Evolutionary conservation across 2,888 invertebrate species (phyloP), one percentile per base, ranked within the genome.

Genomic region (Diaphora mendica): DNA sequence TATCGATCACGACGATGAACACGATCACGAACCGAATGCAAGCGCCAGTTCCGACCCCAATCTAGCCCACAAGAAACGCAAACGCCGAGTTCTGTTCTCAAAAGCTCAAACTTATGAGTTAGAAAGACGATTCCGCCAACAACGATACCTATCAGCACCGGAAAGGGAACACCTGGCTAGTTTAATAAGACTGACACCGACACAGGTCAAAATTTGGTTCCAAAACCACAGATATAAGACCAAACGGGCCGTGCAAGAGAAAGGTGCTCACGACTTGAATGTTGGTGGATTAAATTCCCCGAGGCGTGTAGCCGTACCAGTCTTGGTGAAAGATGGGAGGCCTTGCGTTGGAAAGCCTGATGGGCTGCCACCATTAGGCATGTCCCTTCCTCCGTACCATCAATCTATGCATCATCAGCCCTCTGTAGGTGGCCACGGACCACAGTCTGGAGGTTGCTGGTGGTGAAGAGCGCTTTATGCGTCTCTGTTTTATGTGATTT

Each of bases 181-280:
- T 80, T 96, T 99, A 86, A 99, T 99, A 81, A 97, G 99, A 74
- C 96, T 99, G 75, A 99, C 99, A 3, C 99, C 99, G 0, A 99
- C 99, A 4, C 99, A 99, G 96, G 98, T 98, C 70, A 99, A 99
- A 95, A 99, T 99, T 87, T 99, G 99, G 99, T 99, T 99, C 95
- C 99, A 99, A 92, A 99, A 99, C 93, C 99, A 99, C 92, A 97
- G 99, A 89, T 99, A 99, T 96, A 99, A 99, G 96, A 99, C 99
- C 88, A 99, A 99, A 95, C 96, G 99, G n/a, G 99, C 99, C 0
- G 98, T 99, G 75, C 99, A 98, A 89, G 99, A 99, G 93, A 98
- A 99, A 92, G 98, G 98, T 30, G 93, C 97, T 81, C 97, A 97
- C 82, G 97, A 97, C 77, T 93, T 96, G 84, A 96, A 96, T 71